Evolutionary conservation across 1,140 invertebrate species (phyloP).

Genomic region (Asobara japonica): DNA sequence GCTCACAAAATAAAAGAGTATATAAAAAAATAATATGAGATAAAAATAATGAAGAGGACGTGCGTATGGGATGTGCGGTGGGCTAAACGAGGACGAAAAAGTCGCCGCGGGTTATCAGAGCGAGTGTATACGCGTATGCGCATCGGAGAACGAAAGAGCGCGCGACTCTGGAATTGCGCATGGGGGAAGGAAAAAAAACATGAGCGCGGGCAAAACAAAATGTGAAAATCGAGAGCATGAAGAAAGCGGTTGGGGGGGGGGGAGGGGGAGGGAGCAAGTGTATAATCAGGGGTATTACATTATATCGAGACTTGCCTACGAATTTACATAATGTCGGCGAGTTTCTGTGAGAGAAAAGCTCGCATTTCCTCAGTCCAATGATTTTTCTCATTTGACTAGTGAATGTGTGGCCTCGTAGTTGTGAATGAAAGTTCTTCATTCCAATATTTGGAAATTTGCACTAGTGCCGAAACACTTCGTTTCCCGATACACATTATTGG

Average conservation of each 20-base stretch:
- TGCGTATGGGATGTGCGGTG: conserved; percentile 14
- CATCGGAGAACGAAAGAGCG: background rate
- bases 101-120: conserved; percentile 12
- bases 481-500: no score
- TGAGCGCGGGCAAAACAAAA: conserved; percentile 25
- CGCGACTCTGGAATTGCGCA: conserved; percentile 27
- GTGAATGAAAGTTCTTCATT: no score
- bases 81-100: conserved; percentile 37
- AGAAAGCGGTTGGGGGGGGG: conserved; percentile 40
- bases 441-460: no score
- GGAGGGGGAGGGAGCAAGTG: conserved; percentile 41
- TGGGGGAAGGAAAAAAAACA: conserved; percentile 31
- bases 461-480: no score
- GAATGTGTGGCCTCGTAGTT: no score
- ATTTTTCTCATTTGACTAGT: no score
- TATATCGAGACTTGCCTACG: conserved; percentile 66
- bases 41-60: background rate
- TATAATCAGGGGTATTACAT: conserved; percentile 67
- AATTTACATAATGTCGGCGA: conserved; percentile 65
- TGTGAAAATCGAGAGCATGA: conserved; percentile 28
- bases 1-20: conserved; percentile 1
- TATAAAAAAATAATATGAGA: conserved; percentile 14
- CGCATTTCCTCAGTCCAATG: no score
- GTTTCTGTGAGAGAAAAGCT: no score
- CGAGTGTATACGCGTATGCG: background rate